A percentile compares a stretch with the other conserved stretches of the same genome.
Evolutionary conservation across 2,888 invertebrate species (phyloP).

Genomic region (Celastrina argiolus): DNA sequence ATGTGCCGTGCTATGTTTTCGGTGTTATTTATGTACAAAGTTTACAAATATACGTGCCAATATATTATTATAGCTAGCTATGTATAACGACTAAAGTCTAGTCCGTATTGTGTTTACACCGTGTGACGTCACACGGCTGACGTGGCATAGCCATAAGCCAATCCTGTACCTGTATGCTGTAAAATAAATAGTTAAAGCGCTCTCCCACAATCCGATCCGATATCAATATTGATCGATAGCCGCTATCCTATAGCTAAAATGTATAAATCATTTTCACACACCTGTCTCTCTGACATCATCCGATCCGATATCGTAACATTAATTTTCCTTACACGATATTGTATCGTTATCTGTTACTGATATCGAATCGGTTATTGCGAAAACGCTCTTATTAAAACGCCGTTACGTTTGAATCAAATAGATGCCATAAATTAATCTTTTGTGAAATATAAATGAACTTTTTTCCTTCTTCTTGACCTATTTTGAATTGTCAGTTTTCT

Average conservation of each 20-base stretch:
- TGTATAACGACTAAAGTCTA: not conserved
- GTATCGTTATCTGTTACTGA: too few species aligned
- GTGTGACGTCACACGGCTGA: not conserved
- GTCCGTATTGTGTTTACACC: not conserved
- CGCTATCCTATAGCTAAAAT: too few species aligned
- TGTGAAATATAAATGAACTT: not conserved
- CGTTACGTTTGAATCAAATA: not conserved
- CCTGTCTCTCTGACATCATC: too few species aligned
- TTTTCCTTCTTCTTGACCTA: not conserved
- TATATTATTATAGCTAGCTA: slow-evolving; percentile 7
- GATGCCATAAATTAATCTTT: too few species aligned
- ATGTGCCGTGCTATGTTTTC: slow-evolving; percentile 22
- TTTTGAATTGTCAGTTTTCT: not conserved
- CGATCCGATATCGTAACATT: too few species aligned
- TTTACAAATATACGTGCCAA: slow-evolving; percentile 20
- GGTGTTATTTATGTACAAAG: slow-evolving; percentile 22
- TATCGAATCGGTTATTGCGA: too few species aligned
- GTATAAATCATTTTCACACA: too few species aligned
- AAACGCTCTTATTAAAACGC: too few species aligned
- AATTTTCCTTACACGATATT: too few species aligned
- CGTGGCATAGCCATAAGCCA: not conserved
- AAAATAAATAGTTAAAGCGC: not conserved
- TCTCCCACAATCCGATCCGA: too few species aligned
- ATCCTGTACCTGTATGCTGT: not conserved
- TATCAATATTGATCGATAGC: too few species aligned